A percentile compares a stretch with the other conserved stretches of the same genome.
These are phyloP conservation scores for Noctua janthe DNA, from an alignment of 2,888 invertebrate genomes.

Conservation along the genomic window DNA sequence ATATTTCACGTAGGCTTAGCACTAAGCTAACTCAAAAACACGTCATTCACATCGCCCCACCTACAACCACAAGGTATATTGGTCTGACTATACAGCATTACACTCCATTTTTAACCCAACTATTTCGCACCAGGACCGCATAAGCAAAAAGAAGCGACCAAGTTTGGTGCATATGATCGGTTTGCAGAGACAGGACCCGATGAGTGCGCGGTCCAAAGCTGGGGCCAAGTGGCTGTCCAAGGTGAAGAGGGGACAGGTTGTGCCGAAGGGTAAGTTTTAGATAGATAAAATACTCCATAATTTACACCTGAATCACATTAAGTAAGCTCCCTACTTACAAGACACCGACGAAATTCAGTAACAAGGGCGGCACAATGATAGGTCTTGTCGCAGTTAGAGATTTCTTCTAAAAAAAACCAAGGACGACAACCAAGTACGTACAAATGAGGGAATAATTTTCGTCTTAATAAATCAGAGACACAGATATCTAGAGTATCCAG, in stretches of 20 bases:
- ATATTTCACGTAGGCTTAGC: constrained; percentile 12
- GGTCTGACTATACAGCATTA: constrained; percentile 57
- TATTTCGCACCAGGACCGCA: constrained; percentile 87
- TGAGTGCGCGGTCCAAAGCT: constrained; percentile 96
- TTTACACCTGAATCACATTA: neutral
- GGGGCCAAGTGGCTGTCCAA: constrained; percentile 97
- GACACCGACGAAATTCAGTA: neutral
- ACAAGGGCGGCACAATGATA: neutral
- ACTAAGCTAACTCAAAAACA: constrained; percentile 28
- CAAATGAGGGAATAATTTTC: neutral
- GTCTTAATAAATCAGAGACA: neutral
- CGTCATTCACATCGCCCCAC: constrained; percentile 35
- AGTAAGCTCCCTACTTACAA: neutral
- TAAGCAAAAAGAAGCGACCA: constrained; percentile 94
- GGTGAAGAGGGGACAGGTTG: constrained; percentile 96
- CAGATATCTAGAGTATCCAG: neutral
- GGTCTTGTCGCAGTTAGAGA: neutral
- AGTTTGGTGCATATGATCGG: constrained; percentile 96
- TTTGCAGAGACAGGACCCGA: constrained; percentile 92
- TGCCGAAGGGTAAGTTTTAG: constrained; percentile 91
- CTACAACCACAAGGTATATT: constrained; percentile 51
- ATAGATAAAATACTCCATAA: neutral
- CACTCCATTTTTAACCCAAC: constrained; percentile 59
- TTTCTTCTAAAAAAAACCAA: neutral
- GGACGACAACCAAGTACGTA: neutral